Conservation (phyloP, 2,888 invertebrate species). For the Nephrotoma flavescens region DNA sequence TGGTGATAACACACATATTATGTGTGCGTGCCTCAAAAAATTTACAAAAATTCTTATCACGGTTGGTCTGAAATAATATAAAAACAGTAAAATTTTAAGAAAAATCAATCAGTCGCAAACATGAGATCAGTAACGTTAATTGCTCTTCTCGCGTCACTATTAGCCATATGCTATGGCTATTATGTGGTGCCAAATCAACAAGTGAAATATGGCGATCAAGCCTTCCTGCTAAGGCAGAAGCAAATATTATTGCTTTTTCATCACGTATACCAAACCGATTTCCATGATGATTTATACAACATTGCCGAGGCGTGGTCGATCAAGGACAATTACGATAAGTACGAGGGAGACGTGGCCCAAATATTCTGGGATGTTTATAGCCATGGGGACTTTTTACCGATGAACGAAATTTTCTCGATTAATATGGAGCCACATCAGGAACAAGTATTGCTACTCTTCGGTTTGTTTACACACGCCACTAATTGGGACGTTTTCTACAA, state of each 20-base stretch:
- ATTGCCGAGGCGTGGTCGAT: slow-evolving; percentile 44
- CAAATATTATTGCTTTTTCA: slow-evolving; percentile 37
- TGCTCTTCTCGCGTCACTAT: no score
- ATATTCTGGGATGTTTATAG: slow-evolving; percentile 41
- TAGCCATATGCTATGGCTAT: no score
- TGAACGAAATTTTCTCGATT: slow-evolving; percentile 37
- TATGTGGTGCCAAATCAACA: slow-evolving; percentile 2
- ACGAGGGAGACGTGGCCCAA: slow-evolving; percentile 43
- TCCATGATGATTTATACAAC: slow-evolving; percentile 26
- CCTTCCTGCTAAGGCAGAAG: slow-evolving; percentile 35
- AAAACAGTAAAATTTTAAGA: no score
- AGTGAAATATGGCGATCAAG: slow-evolving; percentile 35
- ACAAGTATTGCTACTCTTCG: slow-evolving; percentile 38
- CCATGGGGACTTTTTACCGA: slow-evolving; percentile 27
- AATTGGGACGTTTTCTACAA: slow-evolving; percentile 45
- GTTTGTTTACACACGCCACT: slow-evolving; percentile 42
- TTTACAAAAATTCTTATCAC: no score
- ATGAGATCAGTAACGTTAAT: no score
- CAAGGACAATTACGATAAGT: slow-evolving; percentile 42
- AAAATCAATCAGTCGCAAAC: no score
- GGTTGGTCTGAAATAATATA: no score
- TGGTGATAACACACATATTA: no score
- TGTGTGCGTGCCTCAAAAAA: no score
- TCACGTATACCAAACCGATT: slow-evolving; percentile 44
- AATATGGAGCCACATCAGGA: slow-evolving; percentile 30